Conservation (phyloP, 1,140 invertebrate species). For the Ceratina japonica region DNA sequence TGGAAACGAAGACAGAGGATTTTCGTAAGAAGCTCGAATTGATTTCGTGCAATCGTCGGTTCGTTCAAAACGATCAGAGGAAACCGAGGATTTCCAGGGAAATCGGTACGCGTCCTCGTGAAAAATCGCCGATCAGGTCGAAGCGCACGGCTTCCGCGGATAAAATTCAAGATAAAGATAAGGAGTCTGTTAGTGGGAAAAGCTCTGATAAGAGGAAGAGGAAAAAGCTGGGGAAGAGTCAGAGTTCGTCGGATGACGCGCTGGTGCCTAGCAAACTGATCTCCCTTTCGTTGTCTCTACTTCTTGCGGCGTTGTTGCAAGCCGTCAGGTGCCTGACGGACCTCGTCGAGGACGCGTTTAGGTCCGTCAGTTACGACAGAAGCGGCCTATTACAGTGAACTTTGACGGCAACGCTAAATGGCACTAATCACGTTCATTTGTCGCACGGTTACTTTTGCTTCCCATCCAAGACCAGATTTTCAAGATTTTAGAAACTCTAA, state of each 20-base stretch:
- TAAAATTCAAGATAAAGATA: slow-evolving; percentile 45
- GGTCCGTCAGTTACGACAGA: slow-evolving; percentile 68
- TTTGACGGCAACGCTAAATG: slow-evolving; percentile 2
- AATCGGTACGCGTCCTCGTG: slow-evolving; percentile 22
- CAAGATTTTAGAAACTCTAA: not conserved
- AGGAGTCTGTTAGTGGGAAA: slow-evolving; percentile 5
- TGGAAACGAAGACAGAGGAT: slow-evolving; percentile 65
- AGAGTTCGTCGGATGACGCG: slow-evolving; percentile 60
- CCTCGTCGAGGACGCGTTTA: slow-evolving; percentile 75
- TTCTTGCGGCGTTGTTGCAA: slow-evolving; percentile 77
- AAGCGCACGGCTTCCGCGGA: not conserved
- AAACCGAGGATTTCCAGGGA: slow-evolving; percentile 19
- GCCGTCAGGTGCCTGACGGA: slow-evolving; percentile 76
- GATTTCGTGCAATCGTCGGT: slow-evolving; percentile 53
- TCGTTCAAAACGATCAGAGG: slow-evolving; percentile 34
- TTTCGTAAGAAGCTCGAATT: slow-evolving; percentile 63
- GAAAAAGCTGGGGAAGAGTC: slow-evolving; percentile 56
- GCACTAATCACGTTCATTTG: slow-evolving; percentile 23
- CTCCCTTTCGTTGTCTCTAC: slow-evolving; percentile 76
- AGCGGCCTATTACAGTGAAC: slow-evolving; percentile 64
- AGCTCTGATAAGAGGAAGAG: slow-evolving; percentile 60
- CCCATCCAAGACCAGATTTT: slow-evolving; percentile 27
- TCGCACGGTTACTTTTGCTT: not conserved
- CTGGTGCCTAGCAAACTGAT: slow-evolving; percentile 76
- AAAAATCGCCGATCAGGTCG: slow-evolving; percentile 36